Evolutionary conservation across 2,888 invertebrate genomes (phyloP), one percentile per base, ranked within the genome.

Genomic region (Heliconius aoede): DNA sequence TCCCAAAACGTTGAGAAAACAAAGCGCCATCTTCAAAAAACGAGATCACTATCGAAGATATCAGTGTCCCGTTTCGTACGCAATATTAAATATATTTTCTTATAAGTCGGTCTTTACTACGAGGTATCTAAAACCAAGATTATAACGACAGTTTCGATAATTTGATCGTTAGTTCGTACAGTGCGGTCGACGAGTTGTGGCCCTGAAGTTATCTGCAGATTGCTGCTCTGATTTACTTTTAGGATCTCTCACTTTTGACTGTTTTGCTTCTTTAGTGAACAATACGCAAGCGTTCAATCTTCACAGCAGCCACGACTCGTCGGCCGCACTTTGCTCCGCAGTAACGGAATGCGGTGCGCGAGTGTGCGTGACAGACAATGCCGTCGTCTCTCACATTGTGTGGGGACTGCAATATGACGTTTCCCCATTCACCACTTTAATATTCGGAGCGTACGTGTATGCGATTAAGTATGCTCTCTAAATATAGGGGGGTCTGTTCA

Each of bases 401-500:
- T 86, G 88, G 87, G 88, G 89, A 88, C 86, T 89, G 90, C 90
- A 91, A 91, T 88, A 90, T 92, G 92, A 93, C 91, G 92, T 87
- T 88, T 88, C 91, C 91, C 92, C 89, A 89, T 91, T 91, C 91
- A 91, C 85, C 82, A 86, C 85, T 91, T 92, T 91, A 93, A 93
- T 93, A 93, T 93, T 93, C 90, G 83, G 84, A 88, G 88, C 89
- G 90, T 87, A 88, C 91, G 89, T 89, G 91, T 88, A 89, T 86
- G 90, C 92, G 91, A 92, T 93, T 92, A 92, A 93, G 91, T 90
- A 88, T 90, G 90, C 92, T 90, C 90, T 90, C 89, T 90, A 92
- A 93, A 93, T 91, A 92, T 90, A 91, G 91, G 92, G 91, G 88
- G 87, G 84, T 83, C 85, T 87, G 84, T 87, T 85, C 89, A 93